Evolutionary conservation across 2,113 vertebrate genomes (phyloP).

Genomic region (Hipposideros armiger): DNA sequence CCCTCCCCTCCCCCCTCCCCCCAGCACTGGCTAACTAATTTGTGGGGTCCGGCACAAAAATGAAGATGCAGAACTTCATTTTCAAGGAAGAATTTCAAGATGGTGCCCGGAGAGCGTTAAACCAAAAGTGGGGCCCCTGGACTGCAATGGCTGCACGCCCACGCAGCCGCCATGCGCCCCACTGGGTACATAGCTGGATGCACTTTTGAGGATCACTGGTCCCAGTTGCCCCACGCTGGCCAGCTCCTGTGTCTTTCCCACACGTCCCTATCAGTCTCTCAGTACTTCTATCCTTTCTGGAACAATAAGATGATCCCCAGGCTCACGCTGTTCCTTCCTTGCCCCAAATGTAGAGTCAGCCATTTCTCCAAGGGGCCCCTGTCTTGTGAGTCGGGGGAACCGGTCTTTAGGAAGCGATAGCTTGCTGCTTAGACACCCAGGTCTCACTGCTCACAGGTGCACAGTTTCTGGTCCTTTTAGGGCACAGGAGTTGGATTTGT

Average conservation of each 20-base stretch:
- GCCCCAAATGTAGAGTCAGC: not conserved
- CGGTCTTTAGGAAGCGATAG: not conserved
- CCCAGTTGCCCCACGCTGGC: no score
- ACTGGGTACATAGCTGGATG: rapidly evolving
- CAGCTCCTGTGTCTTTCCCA: not conserved
- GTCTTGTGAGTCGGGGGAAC: not conserved
- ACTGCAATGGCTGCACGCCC: rapidly evolving
- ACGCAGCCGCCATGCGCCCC: rapidly evolving
- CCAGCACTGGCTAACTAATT: not conserved
- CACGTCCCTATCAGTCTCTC: rapidly evolving
- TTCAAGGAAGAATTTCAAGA: not conserved
- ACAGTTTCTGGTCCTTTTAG: not conserved
- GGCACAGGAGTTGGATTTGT: no score
- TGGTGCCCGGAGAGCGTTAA: not conserved
- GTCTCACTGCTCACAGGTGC: rapidly evolving
- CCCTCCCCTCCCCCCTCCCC: no score
- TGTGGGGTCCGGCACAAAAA: not conserved
- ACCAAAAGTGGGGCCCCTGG: rapidly evolving
- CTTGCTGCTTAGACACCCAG: not conserved
- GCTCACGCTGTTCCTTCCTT: not conserved
- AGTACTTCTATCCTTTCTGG: not conserved
- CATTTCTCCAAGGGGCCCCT: not conserved
- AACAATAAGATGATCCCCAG: not conserved
- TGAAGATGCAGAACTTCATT: not conserved
- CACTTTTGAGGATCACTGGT: not conserved